Conservation (phyloP, 2,797 vertebrate genomes). For the Enteromius mattozi region DNA sequence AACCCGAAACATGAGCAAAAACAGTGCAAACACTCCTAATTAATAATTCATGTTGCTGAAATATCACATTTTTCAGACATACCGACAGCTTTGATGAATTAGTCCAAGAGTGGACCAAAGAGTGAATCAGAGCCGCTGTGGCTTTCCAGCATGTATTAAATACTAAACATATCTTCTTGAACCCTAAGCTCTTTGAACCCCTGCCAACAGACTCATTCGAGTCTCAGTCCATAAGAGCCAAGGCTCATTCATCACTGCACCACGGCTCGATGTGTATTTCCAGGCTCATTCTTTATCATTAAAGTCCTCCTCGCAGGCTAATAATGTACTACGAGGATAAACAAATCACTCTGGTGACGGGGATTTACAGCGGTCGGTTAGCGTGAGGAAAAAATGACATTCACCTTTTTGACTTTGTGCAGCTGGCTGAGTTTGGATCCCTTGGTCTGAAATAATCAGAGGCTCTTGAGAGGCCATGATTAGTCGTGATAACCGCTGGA, state of each 20-base stretch:
- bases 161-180: background rate
- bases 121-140: background rate
- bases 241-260: conserved; percentile 27
- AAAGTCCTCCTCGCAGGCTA: background rate
- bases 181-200: background rate
- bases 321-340: conserved; percentile 18
- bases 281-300: conserved; percentile 36
- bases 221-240: background rate
- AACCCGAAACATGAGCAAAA: background rate
- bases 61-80: background rate
- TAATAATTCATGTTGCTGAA: background rate
- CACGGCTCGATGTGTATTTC: background rate
- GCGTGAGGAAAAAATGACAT: background rate
- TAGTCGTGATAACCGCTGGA: conserved; percentile 3
- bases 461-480: background rate
- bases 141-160: conserved; percentile 5
- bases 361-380: conserved; percentile 4
- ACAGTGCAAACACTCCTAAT: background rate
- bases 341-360: background rate
- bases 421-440: conserved; percentile 28
- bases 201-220: background rate
- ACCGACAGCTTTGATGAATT: background rate
- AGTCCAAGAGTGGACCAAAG: background rate
- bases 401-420: conserved; percentile 39
- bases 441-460: background rate